Evolutionary conservation across 2,888 invertebrate species (phyloP), one percentile per base, ranked within the genome.

Genomic region (Amphipyra berbera): DNA sequence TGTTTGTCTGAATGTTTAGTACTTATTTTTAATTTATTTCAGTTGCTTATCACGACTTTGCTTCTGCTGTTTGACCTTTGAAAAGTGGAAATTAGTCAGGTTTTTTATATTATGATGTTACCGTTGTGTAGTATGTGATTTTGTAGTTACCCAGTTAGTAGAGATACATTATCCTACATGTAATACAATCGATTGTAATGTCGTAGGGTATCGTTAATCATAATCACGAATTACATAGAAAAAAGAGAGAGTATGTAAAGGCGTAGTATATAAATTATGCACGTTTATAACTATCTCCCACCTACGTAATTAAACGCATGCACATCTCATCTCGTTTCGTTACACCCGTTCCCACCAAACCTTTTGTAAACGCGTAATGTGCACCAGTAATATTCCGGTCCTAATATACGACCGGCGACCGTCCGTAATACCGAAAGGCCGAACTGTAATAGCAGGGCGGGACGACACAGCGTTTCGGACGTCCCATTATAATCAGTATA

Each of bases 401-500:
- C 68, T 79, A 79, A 78, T 79, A 68, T 73, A 78, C 65, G 61
- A 46, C 63, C 69, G 65, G 73, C 67, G 77, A 78, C 79, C 65
- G 61, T 72, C 55, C 61, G 59, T 68, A 79, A 70, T 79, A 56
- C 65, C 70, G 53, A 64, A 70, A 59, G 48, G 35, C 56, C 70
- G 45, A 54, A 52, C 63, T 21, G 61, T 78, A 76, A 78, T 77
- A 64, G 77, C 54, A 50, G 79, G 78, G 78, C 78, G 78, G 78
- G 79, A 64, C 77, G 47, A 69, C 77, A 68, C 73, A 48, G 47
- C 61, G 49, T 76, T 77, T 69, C 41, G 78, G 68, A 67, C 78
- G 66, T 79, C 79, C 76, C 79, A 78, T 76, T 70, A 76, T 78
- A 78, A 78, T 78, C 77, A 76, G 79, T 76, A 76, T 78, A 79